A percentile compares a stretch with the other conserved stretches of the same genome.
phyloP scores from a whole-genome alignment of 2,113 vertebrate genomes.

The Caretta caretta region DNA sequence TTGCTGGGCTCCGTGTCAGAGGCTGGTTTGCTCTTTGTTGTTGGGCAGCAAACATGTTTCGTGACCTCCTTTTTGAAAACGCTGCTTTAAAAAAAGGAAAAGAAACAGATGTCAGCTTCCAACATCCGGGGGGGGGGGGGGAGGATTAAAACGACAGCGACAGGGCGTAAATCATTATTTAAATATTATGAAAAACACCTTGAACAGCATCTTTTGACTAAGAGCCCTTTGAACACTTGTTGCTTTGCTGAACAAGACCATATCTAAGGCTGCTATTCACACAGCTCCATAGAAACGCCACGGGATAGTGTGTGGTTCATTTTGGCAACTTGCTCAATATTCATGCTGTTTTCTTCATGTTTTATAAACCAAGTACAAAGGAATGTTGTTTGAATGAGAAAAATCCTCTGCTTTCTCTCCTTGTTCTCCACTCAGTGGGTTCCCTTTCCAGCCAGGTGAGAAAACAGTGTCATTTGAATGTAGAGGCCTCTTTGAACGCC shows the following conservation, averaged over 20 bases:
- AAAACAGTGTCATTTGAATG: conserved; percentile 70
- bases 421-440: conserved; percentile 67
- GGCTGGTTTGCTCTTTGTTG: not conserved
- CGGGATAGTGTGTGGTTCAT: conserved; percentile 52
- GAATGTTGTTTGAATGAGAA: conserved; percentile 69
- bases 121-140: conserved; percentile 62
- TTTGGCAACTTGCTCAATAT: conserved; percentile 69
- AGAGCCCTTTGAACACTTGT: conserved; percentile 9
- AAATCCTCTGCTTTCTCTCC: conserved; percentile 55
- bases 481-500: conserved; percentile 64
- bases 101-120: conserved; percentile 64
- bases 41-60: conserved; percentile 47
- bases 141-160: conserved; percentile 61
- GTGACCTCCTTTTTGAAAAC: conserved; percentile 33
- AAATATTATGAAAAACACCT: conserved; percentile 58
- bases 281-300: conserved; percentile 63
- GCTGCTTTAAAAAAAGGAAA: conserved; percentile 22
- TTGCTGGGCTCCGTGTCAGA: conserved; percentile 51
- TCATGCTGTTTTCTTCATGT: conserved; percentile 58
- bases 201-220: conserved; percentile 50
- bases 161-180: conserved; percentile 49
- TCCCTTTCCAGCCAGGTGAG: conserved; percentile 75
- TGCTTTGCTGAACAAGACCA: conserved; percentile 61
- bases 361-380: conserved; percentile 74
- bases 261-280: conserved; percentile 43